phyloP scores from a whole-genome alignment of 2,888 invertebrate species.

The Pristionchus mayeri region DNA sequence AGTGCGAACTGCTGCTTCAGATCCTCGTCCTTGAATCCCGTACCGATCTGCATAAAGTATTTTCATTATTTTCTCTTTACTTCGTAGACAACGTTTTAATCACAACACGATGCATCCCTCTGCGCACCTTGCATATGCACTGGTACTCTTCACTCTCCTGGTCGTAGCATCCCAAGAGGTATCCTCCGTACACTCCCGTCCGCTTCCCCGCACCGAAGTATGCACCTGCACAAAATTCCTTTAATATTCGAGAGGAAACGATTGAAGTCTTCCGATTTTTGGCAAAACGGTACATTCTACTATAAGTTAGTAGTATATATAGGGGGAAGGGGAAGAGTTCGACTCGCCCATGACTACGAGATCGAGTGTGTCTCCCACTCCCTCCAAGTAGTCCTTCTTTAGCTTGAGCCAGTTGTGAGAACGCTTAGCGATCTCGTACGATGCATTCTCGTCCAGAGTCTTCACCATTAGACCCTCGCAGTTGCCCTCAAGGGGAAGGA shows the following conservation, averaged over 20 bases:
- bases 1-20: constrained; percentile 85
- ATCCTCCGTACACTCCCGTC: constrained; percentile 93
- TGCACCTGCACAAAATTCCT: constrained; percentile 32
- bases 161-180: constrained; percentile 93
- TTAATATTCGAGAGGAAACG: no score
- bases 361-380: constrained; percentile 95
- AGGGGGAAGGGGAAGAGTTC: no score
- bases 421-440: constrained; percentile 96
- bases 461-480: constrained; percentile 99
- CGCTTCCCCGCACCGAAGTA: constrained; percentile 83
- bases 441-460: constrained; percentile 89
- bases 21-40: constrained; percentile 94
- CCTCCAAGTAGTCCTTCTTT: constrained; percentile 91
- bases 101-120: no score
- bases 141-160: constrained; percentile 92
- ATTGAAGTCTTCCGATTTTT: no score
- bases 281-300: no score
- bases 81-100: no score
- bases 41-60: constrained; percentile 84
- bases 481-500: constrained; percentile 86
- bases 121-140: constrained; percentile 87
- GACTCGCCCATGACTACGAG: constrained; percentile 91
- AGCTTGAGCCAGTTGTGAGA: constrained; percentile 92
- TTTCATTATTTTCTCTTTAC: background rate
- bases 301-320: no score